phyloP scores from a whole-genome alignment of 2,113 vertebrate genomes.

The Trematocara marginatum region DNA sequence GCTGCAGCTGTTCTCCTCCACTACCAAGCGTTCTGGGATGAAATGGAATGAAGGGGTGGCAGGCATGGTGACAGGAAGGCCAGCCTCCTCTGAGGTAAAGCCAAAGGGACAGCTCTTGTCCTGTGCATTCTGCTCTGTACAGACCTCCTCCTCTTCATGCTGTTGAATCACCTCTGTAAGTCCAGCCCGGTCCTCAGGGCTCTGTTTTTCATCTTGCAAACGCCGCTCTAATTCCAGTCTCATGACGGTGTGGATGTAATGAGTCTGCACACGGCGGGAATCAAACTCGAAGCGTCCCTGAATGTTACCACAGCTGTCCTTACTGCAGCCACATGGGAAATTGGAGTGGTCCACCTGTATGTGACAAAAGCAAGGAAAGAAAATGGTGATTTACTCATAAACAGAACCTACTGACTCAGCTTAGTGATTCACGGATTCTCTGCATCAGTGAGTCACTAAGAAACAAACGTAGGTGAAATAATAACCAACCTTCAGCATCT shows the following conservation, averaged over 20 bases:
- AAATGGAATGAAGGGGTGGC: constrained; percentile 71
- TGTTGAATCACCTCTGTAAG: constrained; percentile 24
- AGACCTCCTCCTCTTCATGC: neutral
- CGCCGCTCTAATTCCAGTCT: constrained; percentile 80
- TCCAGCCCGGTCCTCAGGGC: neutral
- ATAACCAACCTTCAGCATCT: neutral
- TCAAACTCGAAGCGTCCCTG: constrained; percentile 86
- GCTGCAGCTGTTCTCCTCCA: constrained; percentile 84
- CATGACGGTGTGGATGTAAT: constrained; percentile 88
- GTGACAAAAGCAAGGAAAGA: neutral
- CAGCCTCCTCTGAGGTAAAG: constrained; percentile 53
- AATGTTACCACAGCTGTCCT: constrained; percentile 83
- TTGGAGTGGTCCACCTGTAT: constrained; percentile 85
- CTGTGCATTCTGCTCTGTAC: neutral
- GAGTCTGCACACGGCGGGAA: constrained; percentile 81
- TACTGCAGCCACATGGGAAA: constrained; percentile 88
- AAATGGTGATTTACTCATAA: neutral
- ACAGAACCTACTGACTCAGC: neutral
- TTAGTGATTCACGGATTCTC: neutral
- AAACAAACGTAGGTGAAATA: neutral
- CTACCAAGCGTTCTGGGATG: constrained; percentile 57
- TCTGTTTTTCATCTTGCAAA: constrained; percentile 15
- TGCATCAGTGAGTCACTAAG: neutral
- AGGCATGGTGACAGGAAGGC: constrained; percentile 40
- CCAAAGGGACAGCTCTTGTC: constrained; percentile 44